These are phyloP conservation scores for Cordilura impudica DNA, from an alignment of 2,888 invertebrate genomes.

Conservation along the genomic window DNA sequence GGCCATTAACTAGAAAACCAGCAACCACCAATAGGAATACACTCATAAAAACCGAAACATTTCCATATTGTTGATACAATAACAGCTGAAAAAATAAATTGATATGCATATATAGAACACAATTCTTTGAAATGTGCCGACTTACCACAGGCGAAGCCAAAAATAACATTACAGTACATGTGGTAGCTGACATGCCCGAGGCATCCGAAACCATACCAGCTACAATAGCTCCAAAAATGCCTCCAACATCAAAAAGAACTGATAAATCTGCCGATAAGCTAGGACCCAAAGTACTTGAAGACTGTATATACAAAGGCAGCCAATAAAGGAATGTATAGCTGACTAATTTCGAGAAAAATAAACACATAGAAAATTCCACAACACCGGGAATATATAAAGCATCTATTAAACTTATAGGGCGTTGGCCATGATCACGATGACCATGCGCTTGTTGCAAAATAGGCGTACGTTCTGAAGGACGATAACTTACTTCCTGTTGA, in stretches of 20 bases:
- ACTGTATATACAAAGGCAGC: constrained; percentile 93
- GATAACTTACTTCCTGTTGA: constrained; percentile 75
- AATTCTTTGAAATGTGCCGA: background rate
- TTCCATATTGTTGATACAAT: constrained; percentile 87
- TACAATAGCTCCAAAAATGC: constrained; percentile 91
- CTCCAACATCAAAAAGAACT: constrained; percentile 92
- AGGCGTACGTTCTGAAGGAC: constrained; percentile 76
- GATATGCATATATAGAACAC: background rate
- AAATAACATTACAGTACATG: constrained; percentile 89
- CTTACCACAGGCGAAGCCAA: constrained; percentile 89
- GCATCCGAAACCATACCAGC: constrained; percentile 93
- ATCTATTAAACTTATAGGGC: constrained; percentile 72
- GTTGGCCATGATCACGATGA: constrained; percentile 60
- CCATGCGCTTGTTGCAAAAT: constrained; percentile 67
- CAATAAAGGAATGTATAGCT: constrained; percentile 98
- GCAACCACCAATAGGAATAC: constrained; percentile 84
- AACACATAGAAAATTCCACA: constrained; percentile 92
- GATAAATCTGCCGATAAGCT: constrained; percentile 87
- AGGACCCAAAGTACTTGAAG: constrained; percentile 86
- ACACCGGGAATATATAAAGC: constrained; percentile 95
- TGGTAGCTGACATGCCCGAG: constrained; percentile 90
- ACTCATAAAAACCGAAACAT: constrained; percentile 81
- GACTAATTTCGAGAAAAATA: constrained; percentile 97
- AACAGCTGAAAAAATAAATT: constrained; percentile 82
- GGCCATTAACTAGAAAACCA: constrained; percentile 94